phyloP scores from a whole-genome alignment of 2,797 vertebrate species.

The Sebastes umbrosus region DNA sequence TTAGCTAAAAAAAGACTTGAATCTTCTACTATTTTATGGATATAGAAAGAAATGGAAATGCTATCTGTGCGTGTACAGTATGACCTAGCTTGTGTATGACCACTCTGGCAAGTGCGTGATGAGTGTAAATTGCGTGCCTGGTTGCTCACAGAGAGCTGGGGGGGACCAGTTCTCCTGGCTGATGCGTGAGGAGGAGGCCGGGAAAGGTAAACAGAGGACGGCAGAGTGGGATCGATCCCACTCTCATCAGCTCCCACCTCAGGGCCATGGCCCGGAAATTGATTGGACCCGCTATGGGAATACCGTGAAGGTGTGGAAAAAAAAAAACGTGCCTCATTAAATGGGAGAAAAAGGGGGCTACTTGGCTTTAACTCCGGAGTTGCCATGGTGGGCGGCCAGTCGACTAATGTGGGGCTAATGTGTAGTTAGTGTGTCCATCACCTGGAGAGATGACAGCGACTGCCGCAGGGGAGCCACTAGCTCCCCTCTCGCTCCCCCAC shows the following conservation, averaged over 20 bases:
- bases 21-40: background rate
- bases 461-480: slow-evolving; percentile 70
- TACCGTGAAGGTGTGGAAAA: slow-evolving; percentile 71
- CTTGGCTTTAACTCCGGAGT: slow-evolving; percentile 72
- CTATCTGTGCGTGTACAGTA: slow-evolving; percentile 25
- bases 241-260: slow-evolving; percentile 79
- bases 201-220: slow-evolving; percentile 75
- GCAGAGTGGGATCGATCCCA: slow-evolving; percentile 79
- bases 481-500: slow-evolving; percentile 44
- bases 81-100: slow-evolving; percentile 27
- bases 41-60: slow-evolving; percentile 18
- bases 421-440: slow-evolving; percentile 74
- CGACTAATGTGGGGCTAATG: slow-evolving; percentile 72
- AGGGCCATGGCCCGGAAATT: slow-evolving; percentile 78
- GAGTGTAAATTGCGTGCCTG: slow-evolving; percentile 33
- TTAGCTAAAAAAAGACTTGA: background rate
- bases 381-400: slow-evolving; percentile 62
- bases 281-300: slow-evolving; percentile 79
- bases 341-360: slow-evolving; percentile 59
- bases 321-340: slow-evolving; percentile 74
- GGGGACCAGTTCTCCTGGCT: slow-evolving; percentile 47
- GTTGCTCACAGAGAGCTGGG: slow-evolving; percentile 29
- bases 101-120: slow-evolving; percentile 38
- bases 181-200: slow-evolving; percentile 50
- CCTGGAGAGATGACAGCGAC: slow-evolving; percentile 77